A percentile compares a stretch with the other conserved stretches of the same genome.
These are phyloP conservation scores for Neria commutata DNA, from an alignment of 2,888 invertebrate species.

Conservation along the genomic window DNA sequence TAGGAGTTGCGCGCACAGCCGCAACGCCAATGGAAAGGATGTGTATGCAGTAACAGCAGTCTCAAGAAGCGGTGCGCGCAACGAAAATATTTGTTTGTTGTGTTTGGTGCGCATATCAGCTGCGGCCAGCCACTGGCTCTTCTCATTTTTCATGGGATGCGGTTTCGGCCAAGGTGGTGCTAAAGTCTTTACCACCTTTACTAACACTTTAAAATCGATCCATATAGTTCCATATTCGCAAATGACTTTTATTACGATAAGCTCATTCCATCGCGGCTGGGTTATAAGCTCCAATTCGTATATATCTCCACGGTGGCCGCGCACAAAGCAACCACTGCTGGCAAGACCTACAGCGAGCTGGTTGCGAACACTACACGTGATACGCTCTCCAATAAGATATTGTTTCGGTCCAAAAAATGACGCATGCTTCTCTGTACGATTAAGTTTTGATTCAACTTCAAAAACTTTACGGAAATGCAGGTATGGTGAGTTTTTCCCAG, in stretches of 20 bases:
- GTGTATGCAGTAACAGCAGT: conserved; percentile 8
- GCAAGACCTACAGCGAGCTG: conserved; percentile 13
- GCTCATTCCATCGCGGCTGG: not conserved
- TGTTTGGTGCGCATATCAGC: no score
- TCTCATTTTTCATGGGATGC: conserved; percentile 13
- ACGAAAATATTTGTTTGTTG: conserved; percentile 15
- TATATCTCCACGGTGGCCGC: conserved; percentile 29
- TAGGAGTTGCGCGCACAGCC: conserved; percentile 17
- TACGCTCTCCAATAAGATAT: no score
- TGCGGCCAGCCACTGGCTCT: conserved; percentile 20
- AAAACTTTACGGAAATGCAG: no score
- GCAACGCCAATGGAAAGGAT: conserved; percentile 16
- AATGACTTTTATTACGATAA: conserved; percentile 4
- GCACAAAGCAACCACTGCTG: conserved; percentile 23
- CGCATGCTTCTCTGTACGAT: no score
- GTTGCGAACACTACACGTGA: conserved; percentile 16
- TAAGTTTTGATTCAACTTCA: no score
- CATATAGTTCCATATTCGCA: conserved; percentile 11
- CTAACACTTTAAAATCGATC: conserved; percentile 16
- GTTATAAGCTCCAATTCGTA: conserved; percentile 25
- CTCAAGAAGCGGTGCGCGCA: conserved; percentile 23
- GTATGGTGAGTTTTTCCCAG: no score
- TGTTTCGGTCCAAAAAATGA: no score
- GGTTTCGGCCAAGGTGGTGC: not conserved
- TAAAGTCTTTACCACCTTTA: conserved; percentile 9